These are phyloP conservation scores for Doryteuthis pealeii DNA, from an alignment of 1,140 invertebrate genomes.

Conservation along the genomic window DNA sequence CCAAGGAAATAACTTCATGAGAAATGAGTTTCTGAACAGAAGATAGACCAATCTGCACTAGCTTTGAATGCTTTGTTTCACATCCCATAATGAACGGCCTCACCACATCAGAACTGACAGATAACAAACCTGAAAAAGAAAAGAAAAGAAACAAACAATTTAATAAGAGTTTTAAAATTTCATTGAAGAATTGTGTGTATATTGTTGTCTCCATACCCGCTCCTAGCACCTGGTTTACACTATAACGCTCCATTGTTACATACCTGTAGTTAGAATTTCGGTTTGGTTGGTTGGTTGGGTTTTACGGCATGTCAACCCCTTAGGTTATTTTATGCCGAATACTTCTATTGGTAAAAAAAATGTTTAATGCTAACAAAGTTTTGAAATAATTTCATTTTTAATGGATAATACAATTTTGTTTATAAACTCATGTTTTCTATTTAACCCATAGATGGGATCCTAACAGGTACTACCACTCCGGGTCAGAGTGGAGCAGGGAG, in stretches of 20 bases:
- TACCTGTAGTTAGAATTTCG: neutral
- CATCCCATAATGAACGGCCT: conserved; percentile 97
- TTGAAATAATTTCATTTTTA: no score
- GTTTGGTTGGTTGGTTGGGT: no score
- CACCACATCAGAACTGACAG: conserved; percentile 74
- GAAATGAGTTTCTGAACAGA: conserved; percentile 74
- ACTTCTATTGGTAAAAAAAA: no score
- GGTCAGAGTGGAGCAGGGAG: no score
- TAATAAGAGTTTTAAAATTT: conserved; percentile 8
- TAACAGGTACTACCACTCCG: no score
- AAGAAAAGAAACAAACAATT: conserved; percentile 4
- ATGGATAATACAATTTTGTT: no score
- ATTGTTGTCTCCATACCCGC: neutral
- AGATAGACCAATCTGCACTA: conserved; percentile 89
- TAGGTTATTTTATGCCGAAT: no score
- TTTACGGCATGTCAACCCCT: no score
- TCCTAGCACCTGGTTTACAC: neutral
- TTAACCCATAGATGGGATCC: no score
- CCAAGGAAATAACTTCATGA: conserved; percentile 64
- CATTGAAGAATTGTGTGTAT: neutral
- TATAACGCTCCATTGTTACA: neutral
- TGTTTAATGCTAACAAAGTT: no score
- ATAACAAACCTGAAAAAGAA: conserved; percentile 56
- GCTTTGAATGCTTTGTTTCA: conserved; percentile 95
- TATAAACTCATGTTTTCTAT: no score